Evolutionary conservation across 1,140 invertebrate species (phyloP).

Genomic region (Drosophila willistoni): DNA sequence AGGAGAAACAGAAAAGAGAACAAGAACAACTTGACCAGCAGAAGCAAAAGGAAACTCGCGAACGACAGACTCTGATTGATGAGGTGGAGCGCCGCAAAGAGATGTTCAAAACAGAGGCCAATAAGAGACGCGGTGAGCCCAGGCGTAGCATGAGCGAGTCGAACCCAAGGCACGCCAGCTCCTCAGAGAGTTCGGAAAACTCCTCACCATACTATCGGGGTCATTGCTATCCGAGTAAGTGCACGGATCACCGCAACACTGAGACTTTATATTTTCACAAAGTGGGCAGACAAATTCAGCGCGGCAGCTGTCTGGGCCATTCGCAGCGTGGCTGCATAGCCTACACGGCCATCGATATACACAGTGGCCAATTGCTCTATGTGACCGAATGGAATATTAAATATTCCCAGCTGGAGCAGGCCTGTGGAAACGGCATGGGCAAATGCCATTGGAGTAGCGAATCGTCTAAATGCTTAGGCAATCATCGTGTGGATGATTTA

Average conservation of each 20-base stretch:
- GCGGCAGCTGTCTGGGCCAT: conserved; percentile 84
- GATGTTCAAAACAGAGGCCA: conserved; percentile 75
- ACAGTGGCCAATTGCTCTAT: conserved; percentile 87
- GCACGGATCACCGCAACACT: conserved; percentile 71
- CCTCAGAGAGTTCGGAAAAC: conserved; percentile 78
- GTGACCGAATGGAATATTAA: conserved; percentile 89
- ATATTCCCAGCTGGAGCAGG: conserved; percentile 73
- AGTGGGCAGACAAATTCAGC: conserved; percentile 72
- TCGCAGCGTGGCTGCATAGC: conserved; percentile 87
- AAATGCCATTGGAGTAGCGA: conserved; percentile 74
- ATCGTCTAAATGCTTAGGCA: conserved; percentile 63
- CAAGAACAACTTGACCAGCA: conserved; percentile 86
- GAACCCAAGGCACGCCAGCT: conserved; percentile 69
- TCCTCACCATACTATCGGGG: conserved; percentile 73
- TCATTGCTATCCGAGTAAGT: conserved; percentile 69
- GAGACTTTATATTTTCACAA: conserved; percentile 78
- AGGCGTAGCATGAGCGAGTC: conserved; percentile 79
- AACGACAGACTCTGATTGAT: conserved; percentile 73
- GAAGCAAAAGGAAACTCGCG: conserved; percentile 84
- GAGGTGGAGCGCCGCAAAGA: conserved; percentile 82
- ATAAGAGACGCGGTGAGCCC: conserved; percentile 69
- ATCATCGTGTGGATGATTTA: conserved; percentile 75
- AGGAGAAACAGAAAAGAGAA: conserved; percentile 86
- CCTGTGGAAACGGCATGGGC: conserved; percentile 57
- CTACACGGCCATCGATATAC: conserved; percentile 88